Base-by-base conservation (phyloP, 2,888 invertebrate genomes). In the Caenorhabditis virilis region DNA sequence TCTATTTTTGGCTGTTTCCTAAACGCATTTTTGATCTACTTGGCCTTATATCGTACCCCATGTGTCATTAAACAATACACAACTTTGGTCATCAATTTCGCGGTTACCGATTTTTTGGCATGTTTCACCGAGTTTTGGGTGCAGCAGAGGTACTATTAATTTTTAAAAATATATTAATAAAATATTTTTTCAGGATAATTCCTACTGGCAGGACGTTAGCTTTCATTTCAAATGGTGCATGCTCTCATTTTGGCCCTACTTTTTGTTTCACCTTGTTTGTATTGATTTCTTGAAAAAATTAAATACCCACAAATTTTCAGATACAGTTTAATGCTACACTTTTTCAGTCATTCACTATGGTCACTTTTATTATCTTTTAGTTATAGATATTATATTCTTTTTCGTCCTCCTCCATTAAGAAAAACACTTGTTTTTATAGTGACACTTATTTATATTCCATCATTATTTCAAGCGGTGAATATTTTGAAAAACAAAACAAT, bases 371-470 rank as follows among this genome's bases (percentile, higher is more conserved):
- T 62, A 9, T 56, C 56, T 11, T 67, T 67, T 30, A 45, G 48
- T 25, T 67, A 67, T 43, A 46, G 67, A 33, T 67, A 53, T 38
- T 67, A 67, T 26, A 67, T 67, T 16, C 38, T 67, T 11, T 61
- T 58, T 20, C 50, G 52, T 39, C 54, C 61, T 5, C 47, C 67
- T 7, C 67, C 67, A 6, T 30, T 36, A 3, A 20, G 58, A 26
- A 50, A 30, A 35, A 50, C 45, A 11, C n/a, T 67, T 25, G 43
- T 55, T 0, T 39, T 67, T 2, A 35, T 52, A 0, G 3, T 67
- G 1, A 20, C 54, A 27, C 23, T 62, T 2, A 30, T 62, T 15
- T 67, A 54, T 30, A 54, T 54, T 13, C 66, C 66, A 7, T 61
- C 61, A 2, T 36, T 45, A 16, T 6, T 13, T 9, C 30, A 30